Evolutionary conservation across 2,888 invertebrate species (phyloP).

Genomic region (Nysson spinosus): DNA sequence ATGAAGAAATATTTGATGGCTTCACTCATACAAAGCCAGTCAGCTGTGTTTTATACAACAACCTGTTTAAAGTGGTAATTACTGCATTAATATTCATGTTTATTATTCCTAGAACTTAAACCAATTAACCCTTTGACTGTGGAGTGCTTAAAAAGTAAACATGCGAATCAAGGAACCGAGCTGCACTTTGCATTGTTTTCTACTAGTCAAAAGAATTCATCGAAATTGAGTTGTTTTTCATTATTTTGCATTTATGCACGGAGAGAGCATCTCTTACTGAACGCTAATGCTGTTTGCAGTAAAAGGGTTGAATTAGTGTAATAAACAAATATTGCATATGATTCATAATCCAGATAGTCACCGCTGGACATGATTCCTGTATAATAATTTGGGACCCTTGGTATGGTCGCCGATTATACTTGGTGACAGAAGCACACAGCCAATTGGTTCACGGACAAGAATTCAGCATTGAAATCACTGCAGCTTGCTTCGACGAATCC

Average conservation of each 20-base stretch:
- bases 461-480: slow-evolving; percentile 85
- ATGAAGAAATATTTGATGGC: slow-evolving; percentile 85
- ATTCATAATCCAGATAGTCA: slow-evolving; percentile 79
- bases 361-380: slow-evolving; percentile 88
- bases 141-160: too few relatives aligned
- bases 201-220: too few relatives aligned
- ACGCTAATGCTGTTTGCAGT: too few relatives aligned
- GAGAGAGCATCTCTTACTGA: too few relatives aligned
- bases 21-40: slow-evolving; percentile 84
- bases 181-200: too few relatives aligned
- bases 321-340: not conserved
- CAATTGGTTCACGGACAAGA: slow-evolving; percentile 83
- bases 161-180: too few relatives aligned
- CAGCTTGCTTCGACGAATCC: slow-evolving; percentile 87
- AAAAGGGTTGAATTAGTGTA: not conserved
- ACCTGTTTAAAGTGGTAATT: slow-evolving; percentile 84
- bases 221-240: too few relatives aligned
- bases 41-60: slow-evolving; percentile 87
- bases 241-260: too few relatives aligned
- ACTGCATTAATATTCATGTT: slow-evolving; percentile 9
- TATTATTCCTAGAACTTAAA: not conserved
- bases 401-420: slow-evolving; percentile 83
- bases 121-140: too few relatives aligned
- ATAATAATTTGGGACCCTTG: slow-evolving; percentile 91
- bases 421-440: slow-evolving; percentile 85